Evolutionary conservation across 2,797 vertebrate genomes (phyloP), one percentile per base, ranked within the genome.

Genomic region (Jordanella pulchra): DNA sequence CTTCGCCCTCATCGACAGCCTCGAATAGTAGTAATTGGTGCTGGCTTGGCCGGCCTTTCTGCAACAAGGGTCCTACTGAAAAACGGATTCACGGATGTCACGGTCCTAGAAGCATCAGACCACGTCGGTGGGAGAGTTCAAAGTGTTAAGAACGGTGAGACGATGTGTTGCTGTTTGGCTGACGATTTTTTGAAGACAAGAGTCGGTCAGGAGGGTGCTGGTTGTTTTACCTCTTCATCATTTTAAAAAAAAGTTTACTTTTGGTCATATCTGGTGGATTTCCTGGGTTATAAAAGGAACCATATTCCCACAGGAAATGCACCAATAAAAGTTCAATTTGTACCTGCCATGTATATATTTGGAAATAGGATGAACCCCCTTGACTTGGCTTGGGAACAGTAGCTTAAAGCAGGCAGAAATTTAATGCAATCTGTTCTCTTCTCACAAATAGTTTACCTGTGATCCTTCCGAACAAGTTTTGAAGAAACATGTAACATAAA

Each of bases 21-120:
- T 96, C 97, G 97, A 93, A 97, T 99, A 95, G 96, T 99, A 81
- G 93, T 99, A 83, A 96, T 99, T 11, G 98, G 98, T 7, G 97
- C 97, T 63, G 98, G 98, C 89, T 95, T 99, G 92, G 97, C 98
- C 27, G 98, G 98, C 90, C 96, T 99, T 73, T 95, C 96, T 71
- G 96, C 97, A 50, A 94, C 97, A 73, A 97, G 94, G 94, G 94
- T 95, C 63, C 97, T 99, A 91, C 90, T 98, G 89, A 95, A 96
- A 89, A 93, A 95, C 87, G 97, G 98, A 86, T 98, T 99, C 94
- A 96, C 97, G 56, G 95, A 98, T 96, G 97, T 99, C 91, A 97
- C 95, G 23, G 89, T 99, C 90, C 97, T 99, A 80, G 98, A 99
- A 93, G 97, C 98, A 7, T 96, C 96, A 63, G 96, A 97, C 88